Evolutionary conservation across 1,140 invertebrate species (phyloP).

Genomic region (Eupeodes corollae): DNA sequence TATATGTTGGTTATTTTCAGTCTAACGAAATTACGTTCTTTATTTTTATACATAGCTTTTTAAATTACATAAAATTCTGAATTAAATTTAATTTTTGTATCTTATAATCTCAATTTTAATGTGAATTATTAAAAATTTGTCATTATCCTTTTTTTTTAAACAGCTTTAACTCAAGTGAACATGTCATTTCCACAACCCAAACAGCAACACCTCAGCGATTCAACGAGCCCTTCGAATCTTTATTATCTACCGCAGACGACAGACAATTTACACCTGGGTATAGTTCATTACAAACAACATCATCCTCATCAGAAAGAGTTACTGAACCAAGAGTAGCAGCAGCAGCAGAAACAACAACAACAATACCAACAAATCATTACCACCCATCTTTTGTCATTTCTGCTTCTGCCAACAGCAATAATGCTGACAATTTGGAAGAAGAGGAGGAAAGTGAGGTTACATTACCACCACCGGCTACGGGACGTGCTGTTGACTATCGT

Average conservation of each 20-base stretch:
- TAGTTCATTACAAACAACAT: slow-evolving; percentile 5
- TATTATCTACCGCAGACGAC: no score
- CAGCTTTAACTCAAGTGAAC: slow-evolving; percentile 30
- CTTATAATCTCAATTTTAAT: no score
- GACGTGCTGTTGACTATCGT: slow-evolving; percentile 32
- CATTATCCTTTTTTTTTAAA: neutral
- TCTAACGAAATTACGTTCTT: no score
- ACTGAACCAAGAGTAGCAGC: slow-evolving; percentile 1
- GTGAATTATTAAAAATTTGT: no score
- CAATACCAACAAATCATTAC: neutral
- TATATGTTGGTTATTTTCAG: no score
- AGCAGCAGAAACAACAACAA: neutral
- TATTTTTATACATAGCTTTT: no score
- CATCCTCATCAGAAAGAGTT: slow-evolving; percentile 1
- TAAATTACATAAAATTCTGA: no score
- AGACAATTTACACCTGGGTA: no score
- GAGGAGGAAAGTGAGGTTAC: slow-evolving; percentile 1
- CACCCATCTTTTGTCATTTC: no score
- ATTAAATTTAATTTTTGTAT: no score
- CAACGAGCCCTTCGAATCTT: no score
- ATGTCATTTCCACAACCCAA: slow-evolving; percentile 18
- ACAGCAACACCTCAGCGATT: no score
- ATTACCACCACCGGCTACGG: slow-evolving; percentile 19
- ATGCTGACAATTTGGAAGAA: neutral
- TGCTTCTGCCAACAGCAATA: neutral